Conservation (phyloP, 2,888 invertebrate genomes). For the Ennomos quercinarius region DNA sequence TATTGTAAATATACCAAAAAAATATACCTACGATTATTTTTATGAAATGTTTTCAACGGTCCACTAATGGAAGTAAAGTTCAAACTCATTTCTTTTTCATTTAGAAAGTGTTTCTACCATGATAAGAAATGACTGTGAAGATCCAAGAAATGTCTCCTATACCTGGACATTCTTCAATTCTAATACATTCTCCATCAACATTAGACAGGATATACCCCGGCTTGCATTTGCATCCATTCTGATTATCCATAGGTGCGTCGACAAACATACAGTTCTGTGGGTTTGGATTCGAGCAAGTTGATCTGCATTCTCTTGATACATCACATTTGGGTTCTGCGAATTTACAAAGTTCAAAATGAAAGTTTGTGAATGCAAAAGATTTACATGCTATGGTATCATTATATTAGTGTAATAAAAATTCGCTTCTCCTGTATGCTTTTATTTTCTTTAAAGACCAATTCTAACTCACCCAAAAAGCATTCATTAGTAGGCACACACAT, state of each 20-base stretch:
- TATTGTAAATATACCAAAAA: neutral
- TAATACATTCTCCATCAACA: conserved; percentile 40
- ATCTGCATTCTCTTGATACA: conserved; percentile 32
- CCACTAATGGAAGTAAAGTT: too few relatives aligned
- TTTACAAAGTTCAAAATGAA: too few relatives aligned
- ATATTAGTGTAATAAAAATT: too few relatives aligned
- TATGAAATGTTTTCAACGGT: too few relatives aligned
- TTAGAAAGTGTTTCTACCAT: too few relatives aligned
- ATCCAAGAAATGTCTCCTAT: neutral
- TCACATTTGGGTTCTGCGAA: conserved; percentile 23
- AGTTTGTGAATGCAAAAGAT: too few relatives aligned
- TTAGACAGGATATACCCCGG: conserved; percentile 39
- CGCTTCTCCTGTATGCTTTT: too few relatives aligned
- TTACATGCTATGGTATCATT: too few relatives aligned
- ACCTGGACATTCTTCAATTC: conserved; percentile 44
- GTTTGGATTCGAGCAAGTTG: conserved; percentile 39
- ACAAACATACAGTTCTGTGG: conserved; percentile 19
- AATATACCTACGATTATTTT: neutral
- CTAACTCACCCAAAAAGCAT: conserved; percentile 35
- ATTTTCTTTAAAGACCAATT: too few relatives aligned
- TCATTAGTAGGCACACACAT: conserved; percentile 33
- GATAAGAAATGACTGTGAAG: too few relatives aligned
- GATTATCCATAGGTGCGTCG: conserved; percentile 15
- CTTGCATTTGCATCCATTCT: conserved; percentile 41
- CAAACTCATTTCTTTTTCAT: too few relatives aligned